Percentiles rank a stretch among this genome's conserved stretches.
These are phyloP conservation scores for Takifugu ocellatus DNA, from an alignment of 2,797 vertebrate species.

Conservation along the genomic window DNA sequence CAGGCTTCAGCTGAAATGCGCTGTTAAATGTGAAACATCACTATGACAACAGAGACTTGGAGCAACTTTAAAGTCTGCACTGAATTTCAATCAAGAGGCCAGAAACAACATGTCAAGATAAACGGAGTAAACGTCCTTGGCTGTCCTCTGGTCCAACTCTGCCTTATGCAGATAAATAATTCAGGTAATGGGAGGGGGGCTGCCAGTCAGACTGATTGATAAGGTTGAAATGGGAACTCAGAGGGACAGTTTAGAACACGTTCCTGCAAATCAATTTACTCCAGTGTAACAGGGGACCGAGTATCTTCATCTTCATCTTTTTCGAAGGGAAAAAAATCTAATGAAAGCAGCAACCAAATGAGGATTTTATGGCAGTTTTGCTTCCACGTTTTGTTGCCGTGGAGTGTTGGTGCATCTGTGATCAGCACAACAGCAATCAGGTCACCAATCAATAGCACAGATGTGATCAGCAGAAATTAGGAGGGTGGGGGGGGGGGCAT, in stretches of 20 bases:
- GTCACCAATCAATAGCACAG: background rate
- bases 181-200: constrained; percentile 39
- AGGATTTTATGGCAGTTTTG: too few species aligned
- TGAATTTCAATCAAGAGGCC: background rate
- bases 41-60: constrained; percentile 16
- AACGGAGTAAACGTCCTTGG: constrained; percentile 15
- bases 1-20: constrained; percentile 3
- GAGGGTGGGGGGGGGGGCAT: background rate
- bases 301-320: background rate
- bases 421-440: background rate
- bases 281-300: background rate
- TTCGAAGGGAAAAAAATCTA: background rate
- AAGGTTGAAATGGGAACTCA: constrained; percentile 10
- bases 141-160: constrained; percentile 16
- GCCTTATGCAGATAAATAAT: constrained; percentile 47
- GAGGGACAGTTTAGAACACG: constrained; percentile 2
- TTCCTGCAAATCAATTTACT: background rate
- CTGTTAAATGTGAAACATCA: constrained; percentile 8
- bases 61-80: background rate
- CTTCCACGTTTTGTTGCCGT: background rate
- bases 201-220: constrained; percentile 33
- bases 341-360: background rate
- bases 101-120: background rate
- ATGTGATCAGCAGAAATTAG: background rate
- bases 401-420: background rate